These are phyloP conservation scores for Rambutsinella grinnellia DNA, from an alignment of 2,888 invertebrate species.

Conservation along the genomic window DNA sequence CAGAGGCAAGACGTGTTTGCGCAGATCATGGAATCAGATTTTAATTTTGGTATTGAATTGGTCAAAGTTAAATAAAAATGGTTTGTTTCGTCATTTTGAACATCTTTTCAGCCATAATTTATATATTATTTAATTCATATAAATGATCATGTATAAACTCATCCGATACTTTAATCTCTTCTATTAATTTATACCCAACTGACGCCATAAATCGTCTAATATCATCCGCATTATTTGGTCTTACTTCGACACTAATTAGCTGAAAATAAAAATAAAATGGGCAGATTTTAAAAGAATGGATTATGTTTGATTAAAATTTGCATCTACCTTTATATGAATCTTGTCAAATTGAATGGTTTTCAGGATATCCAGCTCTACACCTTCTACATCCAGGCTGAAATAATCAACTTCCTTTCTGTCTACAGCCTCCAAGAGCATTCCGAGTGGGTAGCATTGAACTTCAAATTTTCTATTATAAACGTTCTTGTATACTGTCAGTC, in stretches of 20 bases:
- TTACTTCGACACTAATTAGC: constrained; percentile 3
- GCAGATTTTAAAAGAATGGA: not conserved
- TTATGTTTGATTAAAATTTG: not conserved
- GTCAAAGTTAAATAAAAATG: too few relatives aligned
- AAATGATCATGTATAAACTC: not conserved
- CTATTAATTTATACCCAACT: not conserved
- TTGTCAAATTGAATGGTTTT: constrained; percentile 4
- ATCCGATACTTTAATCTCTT: not conserved
- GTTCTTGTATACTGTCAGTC: not conserved
- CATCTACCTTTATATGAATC: not conserved
- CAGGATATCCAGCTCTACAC: constrained; percentile 6
- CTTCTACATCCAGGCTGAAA: constrained; percentile 5
- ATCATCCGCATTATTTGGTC: not conserved
- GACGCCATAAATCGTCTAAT: not conserved
- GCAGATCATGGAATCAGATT: too few relatives aligned
- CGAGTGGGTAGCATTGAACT: not conserved
- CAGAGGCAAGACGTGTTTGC: constrained; percentile 33
- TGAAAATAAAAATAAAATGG: not conserved
- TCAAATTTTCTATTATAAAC: too few relatives aligned
- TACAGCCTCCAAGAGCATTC: not conserved
- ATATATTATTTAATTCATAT: too few relatives aligned
- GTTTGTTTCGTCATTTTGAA: too few relatives aligned
- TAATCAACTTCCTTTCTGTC: not conserved
- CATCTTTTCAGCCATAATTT: too few relatives aligned
- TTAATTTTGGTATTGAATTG: too few relatives aligned